phyloP scores from a whole-genome alignment of 2,113 vertebrate genomes.

The Myotis davidii region DNA sequence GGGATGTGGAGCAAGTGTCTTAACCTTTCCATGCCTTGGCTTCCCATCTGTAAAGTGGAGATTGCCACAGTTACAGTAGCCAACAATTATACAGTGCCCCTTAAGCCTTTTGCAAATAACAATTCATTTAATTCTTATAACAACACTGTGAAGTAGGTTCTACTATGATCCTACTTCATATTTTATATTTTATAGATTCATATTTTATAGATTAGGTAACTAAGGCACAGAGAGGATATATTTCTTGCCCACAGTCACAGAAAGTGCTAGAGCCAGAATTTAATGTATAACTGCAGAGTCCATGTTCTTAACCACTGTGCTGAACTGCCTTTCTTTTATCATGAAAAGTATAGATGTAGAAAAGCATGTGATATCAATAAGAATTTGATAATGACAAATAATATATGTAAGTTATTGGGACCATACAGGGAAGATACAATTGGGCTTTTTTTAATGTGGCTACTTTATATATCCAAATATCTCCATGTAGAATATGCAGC shows the following conservation, averaged over 20 bases:
- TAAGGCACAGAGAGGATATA: neutral
- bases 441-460: neutral
- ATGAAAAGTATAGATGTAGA: no score
- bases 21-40: neutral
- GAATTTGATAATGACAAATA: neutral
- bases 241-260: neutral
- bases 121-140: neutral
- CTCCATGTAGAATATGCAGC: neutral
- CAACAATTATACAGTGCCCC: neutral
- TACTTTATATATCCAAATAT: neutral
- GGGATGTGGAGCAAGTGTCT: neutral
- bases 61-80: neutral
- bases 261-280: neutral
- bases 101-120: neutral
- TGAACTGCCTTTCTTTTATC: neutral
- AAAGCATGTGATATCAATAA: neutral
- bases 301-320: neutral
- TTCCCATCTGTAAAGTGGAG: neutral
- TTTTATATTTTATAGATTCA: slow-evolving; percentile 1
- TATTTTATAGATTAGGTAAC: neutral
- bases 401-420: neutral
- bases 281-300: neutral
- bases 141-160: neutral
- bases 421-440: neutral
- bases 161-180: neutral